phyloP scores from a whole-genome alignment of 2,113 vertebrate genomes.

The Charadrius vociferus region DNA sequence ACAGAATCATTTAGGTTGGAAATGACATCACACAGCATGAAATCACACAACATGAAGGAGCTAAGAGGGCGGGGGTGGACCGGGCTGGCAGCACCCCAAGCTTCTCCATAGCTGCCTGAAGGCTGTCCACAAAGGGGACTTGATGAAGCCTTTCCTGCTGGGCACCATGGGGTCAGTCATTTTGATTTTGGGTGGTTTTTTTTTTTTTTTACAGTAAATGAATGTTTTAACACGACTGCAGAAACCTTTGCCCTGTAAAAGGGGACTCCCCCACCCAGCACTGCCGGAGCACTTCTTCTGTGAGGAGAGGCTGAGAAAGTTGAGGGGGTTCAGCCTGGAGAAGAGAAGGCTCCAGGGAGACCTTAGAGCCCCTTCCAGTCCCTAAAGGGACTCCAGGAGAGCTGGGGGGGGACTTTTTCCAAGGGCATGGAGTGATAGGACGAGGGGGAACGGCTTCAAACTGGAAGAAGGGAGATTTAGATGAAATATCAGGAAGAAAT shows the following conservation, averaged over 20 bases:
- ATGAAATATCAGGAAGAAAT: no score
- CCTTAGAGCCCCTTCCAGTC: no score
- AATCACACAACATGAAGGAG: background rate
- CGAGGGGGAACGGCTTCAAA: no score
- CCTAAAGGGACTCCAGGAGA: no score
- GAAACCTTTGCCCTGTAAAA: background rate
- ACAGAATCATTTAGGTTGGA: background rate
- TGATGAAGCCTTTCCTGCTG: background rate
- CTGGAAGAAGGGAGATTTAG: no score
- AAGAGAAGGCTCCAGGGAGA: no score
- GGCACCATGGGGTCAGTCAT: background rate
- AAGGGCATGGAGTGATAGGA: no score
- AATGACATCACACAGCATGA: background rate
- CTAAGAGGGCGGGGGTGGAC: background rate
- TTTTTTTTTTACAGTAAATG: background rate
- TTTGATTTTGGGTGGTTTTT: background rate
- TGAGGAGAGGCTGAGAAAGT: no score
- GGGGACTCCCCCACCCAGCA: background rate
- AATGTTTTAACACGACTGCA: background rate
- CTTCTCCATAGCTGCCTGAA: background rate
- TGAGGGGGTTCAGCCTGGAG: no score
- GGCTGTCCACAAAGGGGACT: background rate
- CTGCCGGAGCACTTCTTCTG: background rate
- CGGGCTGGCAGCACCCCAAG: background rate
- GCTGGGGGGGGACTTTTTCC: no score